Conservation (phyloP, 2,797 vertebrate genomes). For the Tokudaia tokunoshimensis region DNA sequence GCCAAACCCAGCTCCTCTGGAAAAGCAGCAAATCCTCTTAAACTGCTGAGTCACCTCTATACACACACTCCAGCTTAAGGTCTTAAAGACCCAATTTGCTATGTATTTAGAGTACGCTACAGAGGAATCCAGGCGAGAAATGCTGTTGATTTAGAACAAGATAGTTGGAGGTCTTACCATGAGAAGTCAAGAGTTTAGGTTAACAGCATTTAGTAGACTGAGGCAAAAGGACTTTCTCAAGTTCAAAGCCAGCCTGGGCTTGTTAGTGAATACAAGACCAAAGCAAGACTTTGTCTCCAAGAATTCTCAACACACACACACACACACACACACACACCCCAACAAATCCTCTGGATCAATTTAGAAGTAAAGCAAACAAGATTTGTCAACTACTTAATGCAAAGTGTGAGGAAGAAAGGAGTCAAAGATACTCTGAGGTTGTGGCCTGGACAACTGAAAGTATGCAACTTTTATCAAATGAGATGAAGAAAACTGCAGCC, state of each 20-base stretch:
- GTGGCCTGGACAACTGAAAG: not conserved
- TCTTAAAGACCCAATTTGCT: constrained; percentile 19
- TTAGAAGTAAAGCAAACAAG: not conserved
- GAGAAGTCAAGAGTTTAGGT: not conserved
- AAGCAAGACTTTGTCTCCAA: not conserved
- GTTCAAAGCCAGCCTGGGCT: not conserved
- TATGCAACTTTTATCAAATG: not conserved
- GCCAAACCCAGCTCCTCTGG: not conserved
- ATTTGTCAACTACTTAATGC: constrained; percentile 27
- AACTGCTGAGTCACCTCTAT: not conserved
- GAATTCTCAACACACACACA: not conserved
- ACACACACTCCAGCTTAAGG: not conserved
- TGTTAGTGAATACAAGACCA: not conserved
- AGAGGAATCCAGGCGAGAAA: not conserved
- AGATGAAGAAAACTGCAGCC: not conserved
- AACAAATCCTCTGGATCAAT: constrained; percentile 2
- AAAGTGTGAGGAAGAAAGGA: not conserved
- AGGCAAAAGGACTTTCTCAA: not conserved
- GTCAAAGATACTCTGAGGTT: not conserved
- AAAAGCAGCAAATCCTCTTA: not conserved
- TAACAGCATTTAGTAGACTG: not conserved
- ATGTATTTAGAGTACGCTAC: not conserved
- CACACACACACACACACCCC: too few relatives aligned
- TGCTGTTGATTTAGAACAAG: not conserved
- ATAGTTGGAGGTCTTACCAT: not conserved